Evolutionary conservation across 30 jellyfish, hydroid and myxozoan genomes (phyloP), one percentile per base, ranked within the genome.

Genomic region (Sanderia malayensis): DNA sequence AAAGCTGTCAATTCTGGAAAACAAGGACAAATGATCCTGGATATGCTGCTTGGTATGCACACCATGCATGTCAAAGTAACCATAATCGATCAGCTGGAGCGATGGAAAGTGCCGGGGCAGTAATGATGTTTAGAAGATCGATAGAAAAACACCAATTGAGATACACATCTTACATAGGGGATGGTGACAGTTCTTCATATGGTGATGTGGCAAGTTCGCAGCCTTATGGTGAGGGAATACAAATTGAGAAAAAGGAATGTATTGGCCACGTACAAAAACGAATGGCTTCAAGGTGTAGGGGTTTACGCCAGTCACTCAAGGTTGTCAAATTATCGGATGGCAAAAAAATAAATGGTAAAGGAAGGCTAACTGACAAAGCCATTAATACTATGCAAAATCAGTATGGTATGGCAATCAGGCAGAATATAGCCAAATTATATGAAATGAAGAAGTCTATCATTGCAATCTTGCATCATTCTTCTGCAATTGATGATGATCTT

Each of bases 101-200:
- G 44, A 70, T 70, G 82, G 82, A 70, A 70, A 59, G 74, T 44
- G 71, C 82, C 18, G 79, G 79, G 37, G 79, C 79, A 10, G 70
- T 67, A 22, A 26, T 24, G 22, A 67, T 27, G 26, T 67, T 67
- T 67, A 29, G 19, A 67, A 15, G 79, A 2, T 67, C 79, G 31
- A 24, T 67, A 11, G 25, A 11, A 24, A 30, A 18, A 44, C 65
- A 67, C 46, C 23, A 44, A 7, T 31, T 67, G 30, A 67, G 79
- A 31, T 67, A 67, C 73, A 29, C 60, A 10, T 34, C 67, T 18
- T 67, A 67, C 24, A 67, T 67, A 23, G 8, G 73, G 22, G 79
- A 67, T 44, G 79, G 79, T 2, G 79, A 67, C 70, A 67, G 65
- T 30, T 67, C 79, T 26, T 19, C 79, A 67, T 67, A 2, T 31